phyloP scores from a whole-genome alignment of 2,888 invertebrate genomes.

The Scaptomyza parva region DNA sequence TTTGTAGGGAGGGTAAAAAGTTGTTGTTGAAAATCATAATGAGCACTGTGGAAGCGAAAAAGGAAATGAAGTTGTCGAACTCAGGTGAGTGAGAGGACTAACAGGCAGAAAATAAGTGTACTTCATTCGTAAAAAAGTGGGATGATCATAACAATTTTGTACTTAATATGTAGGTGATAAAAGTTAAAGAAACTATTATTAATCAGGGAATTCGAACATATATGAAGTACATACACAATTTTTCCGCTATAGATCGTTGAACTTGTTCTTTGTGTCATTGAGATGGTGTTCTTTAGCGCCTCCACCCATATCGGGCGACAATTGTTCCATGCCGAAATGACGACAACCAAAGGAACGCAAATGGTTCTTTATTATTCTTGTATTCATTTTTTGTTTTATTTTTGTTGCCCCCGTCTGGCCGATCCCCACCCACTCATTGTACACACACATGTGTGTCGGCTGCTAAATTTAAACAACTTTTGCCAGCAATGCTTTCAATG shows the following conservation, averaged over 20 bases:
- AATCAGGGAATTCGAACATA: neutral
- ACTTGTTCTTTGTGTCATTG: slow-evolving; percentile 53
- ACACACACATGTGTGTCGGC: slow-evolving; percentile 60
- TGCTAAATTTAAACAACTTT: slow-evolving; percentile 77
- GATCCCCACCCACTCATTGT: slow-evolving; percentile 53
- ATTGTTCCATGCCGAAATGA: slow-evolving; percentile 61
- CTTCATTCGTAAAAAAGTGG: neutral
- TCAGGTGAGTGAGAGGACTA: slow-evolving; percentile 28
- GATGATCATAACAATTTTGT: neutral
- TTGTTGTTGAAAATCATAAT: slow-evolving; percentile 38
- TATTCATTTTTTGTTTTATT: neutral
- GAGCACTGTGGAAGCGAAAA: slow-evolving; percentile 38
- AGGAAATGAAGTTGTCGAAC: slow-evolving; percentile 64
- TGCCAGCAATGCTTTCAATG: slow-evolving; percentile 71
- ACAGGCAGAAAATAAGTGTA: slow-evolving; percentile 34
- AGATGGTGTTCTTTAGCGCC: slow-evolving; percentile 19
- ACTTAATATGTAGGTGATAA: neutral
- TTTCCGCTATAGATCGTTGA: slow-evolving; percentile 41
- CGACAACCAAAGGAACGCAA: slow-evolving; percentile 47
- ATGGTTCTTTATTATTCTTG: slow-evolving; percentile 36
- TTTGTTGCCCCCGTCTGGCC: slow-evolving; percentile 10
- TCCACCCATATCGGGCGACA: slow-evolving; percentile 37
- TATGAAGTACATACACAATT: neutral
- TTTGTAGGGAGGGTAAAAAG: slow-evolving; percentile 5
- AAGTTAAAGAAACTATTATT: neutral